These are phyloP conservation scores for Leucophora obtusa DNA, from an alignment of 2,888 invertebrate genomes.

Conservation along the genomic window DNA sequence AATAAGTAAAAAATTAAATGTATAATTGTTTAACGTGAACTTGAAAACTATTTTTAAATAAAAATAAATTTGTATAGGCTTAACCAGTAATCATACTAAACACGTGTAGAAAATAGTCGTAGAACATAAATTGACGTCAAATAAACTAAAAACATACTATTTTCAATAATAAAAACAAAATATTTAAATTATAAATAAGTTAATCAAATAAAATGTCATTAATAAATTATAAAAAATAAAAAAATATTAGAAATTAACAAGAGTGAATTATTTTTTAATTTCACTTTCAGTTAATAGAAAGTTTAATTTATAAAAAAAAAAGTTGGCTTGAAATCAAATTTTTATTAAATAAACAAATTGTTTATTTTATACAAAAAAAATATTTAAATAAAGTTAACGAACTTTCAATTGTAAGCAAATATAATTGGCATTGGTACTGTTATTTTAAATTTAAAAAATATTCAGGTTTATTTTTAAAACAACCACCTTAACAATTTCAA, in stretches of 20 bases:
- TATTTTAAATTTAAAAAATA: slow-evolving; percentile 29
- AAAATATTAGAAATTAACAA: slow-evolving; percentile 3
- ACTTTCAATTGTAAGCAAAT: slow-evolving; percentile 6
- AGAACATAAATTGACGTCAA: slow-evolving; percentile 18
- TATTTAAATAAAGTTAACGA: slow-evolving; percentile 10
- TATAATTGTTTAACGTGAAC: slow-evolving; percentile 32
- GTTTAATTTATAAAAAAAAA: background rate
- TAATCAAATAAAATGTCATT: background rate
- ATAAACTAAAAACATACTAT: slow-evolving; percentile 12
- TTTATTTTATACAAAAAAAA: background rate
- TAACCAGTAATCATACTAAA: background rate
- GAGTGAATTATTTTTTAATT: slow-evolving; percentile 4
- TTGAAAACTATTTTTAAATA: slow-evolving; percentile 44
- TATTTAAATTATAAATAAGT: background rate
- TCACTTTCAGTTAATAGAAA: slow-evolving; percentile 15
- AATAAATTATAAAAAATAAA: background rate
- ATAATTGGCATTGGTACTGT: slow-evolving; percentile 25
- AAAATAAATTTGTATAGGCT: slow-evolving; percentile 1
- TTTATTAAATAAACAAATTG: slow-evolving; percentile 4
- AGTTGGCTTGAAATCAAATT: slow-evolving; percentile 18
- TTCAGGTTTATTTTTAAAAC: slow-evolving; percentile 21
- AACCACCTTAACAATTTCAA: background rate
- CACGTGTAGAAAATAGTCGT: background rate
- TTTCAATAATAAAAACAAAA: background rate
- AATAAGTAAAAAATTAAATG: background rate